phyloP scores from a whole-genome alignment of 2,113 vertebrate genomes.

The Xerus inauris region DNA sequence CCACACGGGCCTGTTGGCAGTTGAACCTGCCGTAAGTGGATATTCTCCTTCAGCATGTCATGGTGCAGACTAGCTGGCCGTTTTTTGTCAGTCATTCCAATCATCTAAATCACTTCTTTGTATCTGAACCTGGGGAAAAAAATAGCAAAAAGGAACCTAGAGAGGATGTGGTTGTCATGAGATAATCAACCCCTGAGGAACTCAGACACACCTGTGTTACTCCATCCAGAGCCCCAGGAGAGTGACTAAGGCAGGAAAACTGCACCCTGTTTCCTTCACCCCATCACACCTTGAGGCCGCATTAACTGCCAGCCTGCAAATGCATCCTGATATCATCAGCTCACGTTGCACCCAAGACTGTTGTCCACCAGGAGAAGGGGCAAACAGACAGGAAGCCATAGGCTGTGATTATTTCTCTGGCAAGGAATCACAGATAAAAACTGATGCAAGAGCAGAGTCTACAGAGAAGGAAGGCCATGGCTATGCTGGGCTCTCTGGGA shows the following conservation, averaged over 20 bases:
- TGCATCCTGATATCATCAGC: conserved; percentile 28
- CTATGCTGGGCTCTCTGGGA: neutral
- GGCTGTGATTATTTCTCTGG: neutral
- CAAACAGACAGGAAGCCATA: neutral
- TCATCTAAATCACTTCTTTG: conserved; percentile 85
- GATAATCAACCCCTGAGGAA: conserved; percentile 83
- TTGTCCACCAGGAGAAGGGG: neutral
- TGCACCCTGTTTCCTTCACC: conserved; percentile 7
- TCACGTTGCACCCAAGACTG: fast-evolving
- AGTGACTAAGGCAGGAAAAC: conserved; percentile 71
- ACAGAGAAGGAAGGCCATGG: no score
- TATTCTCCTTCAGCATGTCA: conserved; percentile 67
- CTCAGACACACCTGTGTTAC: conserved; percentile 83
- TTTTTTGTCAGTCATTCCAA: conserved; percentile 77
- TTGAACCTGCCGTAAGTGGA: neutral
- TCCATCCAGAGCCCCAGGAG: conserved; percentile 58
- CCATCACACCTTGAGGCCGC: neutral
- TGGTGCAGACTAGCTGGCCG: neutral
- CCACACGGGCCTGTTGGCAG: neutral
- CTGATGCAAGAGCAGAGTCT: neutral
- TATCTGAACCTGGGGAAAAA: conserved; percentile 76
- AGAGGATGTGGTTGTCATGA: conserved; percentile 87
- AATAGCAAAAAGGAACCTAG: conserved; percentile 43
- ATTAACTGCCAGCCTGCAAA: conserved; percentile 25
- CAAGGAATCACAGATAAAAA: neutral